Percentiles rank a stretch among this genome's conserved stretches.
Conservation (phyloP, 2,888 invertebrate species). For the Chaitophorus viminalis region DNA sequence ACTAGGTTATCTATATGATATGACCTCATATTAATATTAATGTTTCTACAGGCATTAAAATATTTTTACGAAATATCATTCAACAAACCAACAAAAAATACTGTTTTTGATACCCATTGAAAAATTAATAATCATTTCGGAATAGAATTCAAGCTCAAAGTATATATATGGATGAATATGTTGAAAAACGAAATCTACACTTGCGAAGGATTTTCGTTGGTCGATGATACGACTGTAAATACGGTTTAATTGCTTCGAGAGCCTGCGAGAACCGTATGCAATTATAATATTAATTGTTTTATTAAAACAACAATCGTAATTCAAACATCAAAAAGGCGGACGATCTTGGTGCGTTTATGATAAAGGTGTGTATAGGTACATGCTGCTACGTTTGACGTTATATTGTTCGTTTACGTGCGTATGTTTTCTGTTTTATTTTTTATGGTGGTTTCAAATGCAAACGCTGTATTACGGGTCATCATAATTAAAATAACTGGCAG, state of each 20-base stretch:
- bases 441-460: not conserved
- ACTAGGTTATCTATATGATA: no score
- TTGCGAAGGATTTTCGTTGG: not conserved
- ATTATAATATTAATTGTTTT: conserved; percentile 42
- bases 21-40: no score
- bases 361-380: conserved; percentile 15
- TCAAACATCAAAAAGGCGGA: conserved; percentile 48
- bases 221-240: conserved; percentile 5
- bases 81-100: no score
- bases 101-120: no score
- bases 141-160: no score
- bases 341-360: conserved; percentile 28
- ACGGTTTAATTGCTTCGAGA: conserved; percentile 10
- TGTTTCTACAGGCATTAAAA: no score
- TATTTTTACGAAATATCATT: no score
- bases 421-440: conserved; percentile 13
- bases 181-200: conserved; percentile 1
- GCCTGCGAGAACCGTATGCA: conserved; percentile 2
- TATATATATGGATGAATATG: not conserved
- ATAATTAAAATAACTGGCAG: conserved; percentile 4
- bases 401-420: not conserved
- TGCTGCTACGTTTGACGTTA: conserved; percentile 23
- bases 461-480: not conserved
- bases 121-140: no score
- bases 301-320: conserved; percentile 28